Percentiles rank a stretch among this genome's conserved stretches.
Evolutionary conservation across 2,113 vertebrate genomes (phyloP).

Genomic region (Pogonocichla stellata): DNA sequence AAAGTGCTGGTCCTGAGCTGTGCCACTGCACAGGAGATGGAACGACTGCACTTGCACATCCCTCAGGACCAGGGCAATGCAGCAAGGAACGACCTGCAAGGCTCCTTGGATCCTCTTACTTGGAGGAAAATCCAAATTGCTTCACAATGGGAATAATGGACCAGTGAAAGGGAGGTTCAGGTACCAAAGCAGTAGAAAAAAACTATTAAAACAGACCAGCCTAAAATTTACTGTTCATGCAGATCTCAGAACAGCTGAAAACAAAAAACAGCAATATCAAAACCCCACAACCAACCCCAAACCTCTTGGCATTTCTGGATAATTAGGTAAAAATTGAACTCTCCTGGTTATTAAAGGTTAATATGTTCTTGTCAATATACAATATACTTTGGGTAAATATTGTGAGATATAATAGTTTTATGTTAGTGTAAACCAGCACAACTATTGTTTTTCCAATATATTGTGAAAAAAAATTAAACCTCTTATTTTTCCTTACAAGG

Average conservation of each 20-base stretch:
- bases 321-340: constrained; percentile 20
- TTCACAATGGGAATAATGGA: not conserved
- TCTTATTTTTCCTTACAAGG: not conserved
- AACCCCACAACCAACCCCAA: not conserved
- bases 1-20: not conserved
- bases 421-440: not conserved
- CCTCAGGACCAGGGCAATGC: not conserved
- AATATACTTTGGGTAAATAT: not conserved
- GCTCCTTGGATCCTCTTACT: not conserved
- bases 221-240: not conserved
- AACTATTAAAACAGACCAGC: not conserved
- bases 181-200: not conserved
- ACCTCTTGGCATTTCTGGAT: not conserved
- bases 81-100: rapidly evolving
- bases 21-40: not conserved
- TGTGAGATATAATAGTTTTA: not conserved
- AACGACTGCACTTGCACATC: rapidly evolving
- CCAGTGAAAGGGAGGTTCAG: not conserved
- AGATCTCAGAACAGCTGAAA: not conserved
- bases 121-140: not conserved
- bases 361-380: not conserved
- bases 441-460: not conserved
- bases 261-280: not conserved
- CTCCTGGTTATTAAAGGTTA: constrained; percentile 12
- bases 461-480: not conserved